phyloP scores from a whole-genome alignment of 2,113 vertebrate genomes.

The Pagrus major region DNA sequence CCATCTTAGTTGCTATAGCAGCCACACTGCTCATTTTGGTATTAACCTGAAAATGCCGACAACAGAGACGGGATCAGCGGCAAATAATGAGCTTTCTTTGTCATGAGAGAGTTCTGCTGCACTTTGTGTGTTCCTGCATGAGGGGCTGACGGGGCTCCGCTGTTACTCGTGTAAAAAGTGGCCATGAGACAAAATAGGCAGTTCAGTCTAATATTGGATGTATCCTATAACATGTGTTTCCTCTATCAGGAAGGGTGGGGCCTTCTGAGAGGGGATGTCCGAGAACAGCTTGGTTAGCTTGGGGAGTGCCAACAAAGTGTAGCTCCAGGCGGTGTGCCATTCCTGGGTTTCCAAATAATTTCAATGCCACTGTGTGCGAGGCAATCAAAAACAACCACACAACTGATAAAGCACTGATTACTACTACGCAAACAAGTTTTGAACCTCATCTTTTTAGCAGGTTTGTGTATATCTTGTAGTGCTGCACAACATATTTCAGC shows the following conservation, averaged over 20 bases:
- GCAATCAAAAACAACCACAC: neutral
- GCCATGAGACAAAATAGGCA: slow-evolving; percentile 22
- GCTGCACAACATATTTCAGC: too few species aligned
- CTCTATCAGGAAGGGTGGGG: slow-evolving; percentile 74
- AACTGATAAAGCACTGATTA: slow-evolving; percentile 15
- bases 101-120: slow-evolving; percentile 15
- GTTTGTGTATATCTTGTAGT: neutral
- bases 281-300: slow-evolving; percentile 9
- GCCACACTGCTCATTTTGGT: slow-evolving; percentile 35
- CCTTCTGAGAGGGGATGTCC: slow-evolving; percentile 5
- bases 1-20: slow-evolving; percentile 63
- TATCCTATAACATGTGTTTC: slow-evolving; percentile 65
- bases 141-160: neutral
- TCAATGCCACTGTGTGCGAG: too few species aligned
- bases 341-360: neutral
- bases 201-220: slow-evolving; percentile 39
- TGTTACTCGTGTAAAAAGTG: neutral
- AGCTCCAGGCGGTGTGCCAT: slow-evolving; percentile 3
- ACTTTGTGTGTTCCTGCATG: slow-evolving; percentile 14
- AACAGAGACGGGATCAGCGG: slow-evolving; percentile 37
- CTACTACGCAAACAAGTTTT: neutral
- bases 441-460: neutral
- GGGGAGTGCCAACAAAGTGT: slow-evolving; percentile 27
- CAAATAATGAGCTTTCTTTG: slow-evolving; percentile 53
- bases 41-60: slow-evolving; percentile 49